Percentiles rank a stretch among this genome's conserved stretches.
phyloP scores from a whole-genome alignment of 2,797 vertebrate species.

The Trachurus trachurus region DNA sequence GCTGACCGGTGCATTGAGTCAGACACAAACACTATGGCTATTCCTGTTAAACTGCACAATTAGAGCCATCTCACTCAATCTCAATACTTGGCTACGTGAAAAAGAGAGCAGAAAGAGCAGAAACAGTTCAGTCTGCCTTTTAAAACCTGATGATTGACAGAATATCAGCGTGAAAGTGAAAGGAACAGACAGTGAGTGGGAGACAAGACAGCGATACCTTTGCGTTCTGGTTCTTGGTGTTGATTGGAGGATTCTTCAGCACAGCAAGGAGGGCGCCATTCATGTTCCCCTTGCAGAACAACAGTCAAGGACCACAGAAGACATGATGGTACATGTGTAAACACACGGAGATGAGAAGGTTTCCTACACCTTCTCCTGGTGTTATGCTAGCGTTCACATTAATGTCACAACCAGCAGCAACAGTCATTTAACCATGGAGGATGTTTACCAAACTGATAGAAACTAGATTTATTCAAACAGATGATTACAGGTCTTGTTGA shows the following conservation, averaged over 20 bases:
- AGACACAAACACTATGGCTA: neutral
- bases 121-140: neutral
- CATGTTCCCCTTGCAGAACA: slow-evolving; percentile 86
- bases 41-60: neutral
- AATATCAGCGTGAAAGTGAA: neutral
- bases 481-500: too few relatives aligned
- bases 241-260: slow-evolving; percentile 89
- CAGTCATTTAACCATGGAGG: too few relatives aligned
- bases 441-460: too few relatives aligned
- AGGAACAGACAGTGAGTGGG: rapidly evolving
- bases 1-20: too few relatives aligned
- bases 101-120: neutral
- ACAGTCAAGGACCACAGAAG: slow-evolving; percentile 83
- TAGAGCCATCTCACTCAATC: neutral
- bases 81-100: too few relatives aligned
- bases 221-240: slow-evolving; percentile 89
- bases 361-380: too few relatives aligned
- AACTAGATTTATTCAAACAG: too few relatives aligned
- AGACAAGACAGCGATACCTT: slow-evolving; percentile 78
- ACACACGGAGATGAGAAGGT: too few relatives aligned
- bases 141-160: neutral
- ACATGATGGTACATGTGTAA: neutral
- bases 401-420: too few relatives aligned
- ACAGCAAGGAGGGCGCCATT: slow-evolving; percentile 88
- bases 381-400: too few relatives aligned